Evolutionary conservation across 1,140 invertebrate species (phyloP), one percentile per base, ranked within the genome.

Genomic region (Meloidogyne chitwoodi): DNA sequence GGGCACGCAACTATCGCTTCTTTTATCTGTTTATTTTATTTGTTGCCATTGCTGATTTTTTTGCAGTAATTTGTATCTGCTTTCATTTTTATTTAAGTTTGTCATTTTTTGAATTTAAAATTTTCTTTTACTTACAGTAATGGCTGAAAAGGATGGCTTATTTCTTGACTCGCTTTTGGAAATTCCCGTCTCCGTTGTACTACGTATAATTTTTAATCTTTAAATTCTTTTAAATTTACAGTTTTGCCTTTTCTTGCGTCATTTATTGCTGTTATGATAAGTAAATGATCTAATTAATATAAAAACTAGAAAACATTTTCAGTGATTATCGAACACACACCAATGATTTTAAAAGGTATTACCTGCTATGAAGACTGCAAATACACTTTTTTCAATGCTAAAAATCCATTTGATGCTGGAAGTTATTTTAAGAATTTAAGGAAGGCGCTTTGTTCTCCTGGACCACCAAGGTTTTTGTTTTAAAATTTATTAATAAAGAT

Each of bases 1-100:
- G 96, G 78, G 92, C 93, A 90, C 91, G 96, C 89, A 99, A 99
- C 90, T 98, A 98, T 90, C 91, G 95, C 87, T 95, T 94, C 90
- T 99, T 99, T 90, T 99, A 98, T 90, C 92, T 94, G 89, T 99
- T 99, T 90, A 94, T 98, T 88, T 91, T 98, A 79, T 96, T 95
- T 76, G 90, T 98, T 87, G 93, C 95, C 85, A 93, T 98, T 90
- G 90, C 96, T 81, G 95, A 94, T 86, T 93, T 97, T 87, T 98
- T 95, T 90, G 94, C 98, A 88, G 94, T 98, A 89, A 93, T 93
- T 81, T 97, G 94, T 90, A 93, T 94, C 80, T 91, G 96, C 80
- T 56, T 56, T 1, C 48, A 56, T n/a, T 22, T 56, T 56, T 56
- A 56, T 56, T 56, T 56, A 1, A 19, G 48, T 22, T 56, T n/a